Evolutionary conservation across 2,888 invertebrate species (phyloP), one percentile per base, ranked within the genome.

Genomic region (Branchipolynoe longqiensis): DNA sequence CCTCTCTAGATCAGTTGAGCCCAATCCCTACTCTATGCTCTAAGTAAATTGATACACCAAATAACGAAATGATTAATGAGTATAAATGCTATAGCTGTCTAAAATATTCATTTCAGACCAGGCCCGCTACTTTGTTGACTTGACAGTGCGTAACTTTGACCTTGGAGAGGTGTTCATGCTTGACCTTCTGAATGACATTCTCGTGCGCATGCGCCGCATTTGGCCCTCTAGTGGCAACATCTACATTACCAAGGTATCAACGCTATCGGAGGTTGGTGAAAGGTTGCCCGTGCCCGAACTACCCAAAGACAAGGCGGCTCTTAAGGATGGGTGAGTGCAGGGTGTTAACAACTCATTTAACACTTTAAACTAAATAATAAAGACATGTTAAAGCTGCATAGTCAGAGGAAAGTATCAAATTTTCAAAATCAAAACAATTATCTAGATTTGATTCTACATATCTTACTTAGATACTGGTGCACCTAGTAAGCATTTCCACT

Each of bases 321-420:
- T 69, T n/a, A 78, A 78, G 22, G 48, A 78, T 48, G 78, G 78
- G 78, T 78, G 28, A 78, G 78, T 41, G n/a, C n/a, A n/a, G n/a
- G n/a, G n/a, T n/a, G n/a, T n/a, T n/a, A n/a, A n/a, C n/a, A n/a
- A n/a, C n/a, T n/a, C n/a, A n/a, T n/a, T n/a, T n/a, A n/a, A n/a
- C n/a, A n/a, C n/a, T n/a, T n/a, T n/a, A n/a, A n/a, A n/a, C n/a
- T n/a, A n/a, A n/a, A n/a, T n/a, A n/a, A n/a, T n/a, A n/a, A n/a
- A n/a, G n/a, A n/a, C n/a, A n/a, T n/a, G n/a, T n/a, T n/a, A n/a
- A n/a, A n/a, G n/a, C n/a, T n/a, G n/a, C n/a, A n/a, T n/a, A n/a
- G n/a, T n/a, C n/a, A n/a, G n/a, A n/a, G n/a, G n/a, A n/a, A n/a
- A n/a, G n/a, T n/a, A n/a, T n/a, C n/a, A n/a, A n/a, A n/a, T n/a